phyloP scores from a whole-genome alignment of 2,888 invertebrate species.

The Pristionchus exspectatus region DNA sequence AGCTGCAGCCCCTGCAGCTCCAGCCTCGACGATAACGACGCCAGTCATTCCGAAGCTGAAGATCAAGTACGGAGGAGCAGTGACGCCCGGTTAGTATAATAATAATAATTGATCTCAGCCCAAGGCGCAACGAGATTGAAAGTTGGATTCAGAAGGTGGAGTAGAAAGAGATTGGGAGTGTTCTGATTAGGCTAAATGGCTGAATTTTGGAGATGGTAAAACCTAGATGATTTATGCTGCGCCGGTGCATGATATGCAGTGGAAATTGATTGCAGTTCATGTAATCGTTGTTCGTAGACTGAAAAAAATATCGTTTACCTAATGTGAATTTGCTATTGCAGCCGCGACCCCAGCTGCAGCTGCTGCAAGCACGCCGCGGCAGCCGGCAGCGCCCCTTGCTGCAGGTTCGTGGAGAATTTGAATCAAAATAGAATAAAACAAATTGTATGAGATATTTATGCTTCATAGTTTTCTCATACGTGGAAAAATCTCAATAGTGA shows the following conservation, averaged over 20 bases:
- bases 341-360: background rate
- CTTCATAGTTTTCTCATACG: background rate
- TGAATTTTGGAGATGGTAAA: too few relatives aligned
- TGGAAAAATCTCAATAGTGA: too few relatives aligned
- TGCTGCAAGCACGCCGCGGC: background rate
- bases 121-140: too few relatives aligned
- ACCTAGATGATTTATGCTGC: too few relatives aligned
- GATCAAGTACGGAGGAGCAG: conserved; percentile 42
- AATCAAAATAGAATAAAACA: background rate
- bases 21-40: background rate
- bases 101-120: background rate
- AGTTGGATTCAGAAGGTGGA: too few relatives aligned
- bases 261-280: too few relatives aligned
- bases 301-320: background rate
- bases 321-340: background rate
- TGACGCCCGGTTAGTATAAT: background rate
- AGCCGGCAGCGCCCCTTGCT: background rate
- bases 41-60: conserved; percentile 16
- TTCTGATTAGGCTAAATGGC: too few relatives aligned
- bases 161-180: too few relatives aligned
- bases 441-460: background rate
- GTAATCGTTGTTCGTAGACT: too few relatives aligned
- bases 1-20: background rate
- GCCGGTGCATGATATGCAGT: too few relatives aligned
- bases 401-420: background rate